Evolutionary conservation across 2,113 vertebrate genomes (phyloP).

Genomic region (Galemys pyrenaicus): DNA sequence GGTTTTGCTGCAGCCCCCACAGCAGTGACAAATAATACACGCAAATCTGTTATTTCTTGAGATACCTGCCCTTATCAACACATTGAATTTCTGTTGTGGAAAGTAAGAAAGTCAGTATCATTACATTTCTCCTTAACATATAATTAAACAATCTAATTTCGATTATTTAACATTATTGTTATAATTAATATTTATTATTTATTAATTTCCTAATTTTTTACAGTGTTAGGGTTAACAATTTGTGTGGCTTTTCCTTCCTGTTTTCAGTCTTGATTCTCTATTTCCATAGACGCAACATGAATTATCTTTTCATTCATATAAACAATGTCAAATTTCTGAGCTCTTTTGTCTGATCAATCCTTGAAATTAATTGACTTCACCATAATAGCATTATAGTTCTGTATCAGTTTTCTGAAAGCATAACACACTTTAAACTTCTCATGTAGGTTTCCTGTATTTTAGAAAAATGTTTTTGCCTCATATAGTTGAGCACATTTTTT

Average conservation of each 20-base stretch:
- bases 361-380: neutral
- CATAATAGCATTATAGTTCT: neutral
- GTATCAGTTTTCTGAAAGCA: neutral
- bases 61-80: neutral
- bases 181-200: too few relatives aligned
- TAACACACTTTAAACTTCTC: neutral
- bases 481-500: neutral
- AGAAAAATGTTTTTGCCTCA: neutral
- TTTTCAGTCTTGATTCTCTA: neutral
- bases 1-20: neutral
- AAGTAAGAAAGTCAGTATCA: neutral
- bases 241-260: neutral
- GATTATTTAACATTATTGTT: too few relatives aligned
- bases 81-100: constrained; percentile 1
- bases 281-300: neutral
- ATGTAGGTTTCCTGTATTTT: neutral
- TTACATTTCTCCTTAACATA: neutral
- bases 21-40: neutral
- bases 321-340: neutral
- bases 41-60: neutral
- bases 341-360: neutral
- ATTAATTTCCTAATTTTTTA: neutral
- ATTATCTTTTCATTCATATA: neutral
- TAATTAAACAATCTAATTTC: neutral
- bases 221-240: neutral